phyloP scores from a whole-genome alignment of 2,888 invertebrate species.

The Trichopria drosophilae region DNA sequence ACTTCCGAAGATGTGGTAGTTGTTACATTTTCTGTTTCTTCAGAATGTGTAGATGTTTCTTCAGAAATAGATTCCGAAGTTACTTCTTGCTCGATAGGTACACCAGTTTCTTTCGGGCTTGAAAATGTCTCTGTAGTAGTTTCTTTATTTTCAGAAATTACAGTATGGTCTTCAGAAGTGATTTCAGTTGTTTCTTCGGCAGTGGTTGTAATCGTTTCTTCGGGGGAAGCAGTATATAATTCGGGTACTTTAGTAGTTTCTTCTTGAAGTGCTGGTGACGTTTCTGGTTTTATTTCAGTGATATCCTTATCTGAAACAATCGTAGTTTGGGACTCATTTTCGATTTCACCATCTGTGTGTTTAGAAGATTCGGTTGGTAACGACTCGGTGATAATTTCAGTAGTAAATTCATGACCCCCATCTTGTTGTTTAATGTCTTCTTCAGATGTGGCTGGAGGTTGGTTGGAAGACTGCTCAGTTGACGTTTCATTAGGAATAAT shows the following conservation, averaged over 20 bases:
- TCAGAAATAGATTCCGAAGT: too few relatives aligned
- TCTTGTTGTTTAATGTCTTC: too few relatives aligned
- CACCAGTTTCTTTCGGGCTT: neutral
- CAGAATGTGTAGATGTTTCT: neutral
- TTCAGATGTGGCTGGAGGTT: slow-evolving; percentile 19
- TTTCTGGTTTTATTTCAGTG: slow-evolving; percentile 32
- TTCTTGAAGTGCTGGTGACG: slow-evolving; percentile 29
- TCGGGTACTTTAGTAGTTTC: slow-evolving; percentile 35
- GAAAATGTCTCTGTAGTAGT: slow-evolving; percentile 12
- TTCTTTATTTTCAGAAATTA: too few relatives aligned
- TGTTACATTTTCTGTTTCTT: slow-evolving; percentile 11
- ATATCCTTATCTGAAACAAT: too few relatives aligned
- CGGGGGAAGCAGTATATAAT: slow-evolving; percentile 13
- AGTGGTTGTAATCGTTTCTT: slow-evolving; percentile 13
- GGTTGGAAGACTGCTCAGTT: slow-evolving; percentile 15
- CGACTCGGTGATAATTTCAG: too few relatives aligned
- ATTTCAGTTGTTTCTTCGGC: slow-evolving; percentile 10
- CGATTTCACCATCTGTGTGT: too few relatives aligned
- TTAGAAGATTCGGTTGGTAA: too few relatives aligned
- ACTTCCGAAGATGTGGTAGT: neutral
- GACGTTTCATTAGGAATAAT: slow-evolving; percentile 22
- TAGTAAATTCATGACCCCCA: too few relatives aligned
- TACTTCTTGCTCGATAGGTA: too few relatives aligned
- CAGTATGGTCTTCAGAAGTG: too few relatives aligned
- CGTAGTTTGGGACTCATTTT: too few relatives aligned